phyloP scores from a whole-genome alignment of 2,797 vertebrate species.

The Lepus townsendii region DNA sequence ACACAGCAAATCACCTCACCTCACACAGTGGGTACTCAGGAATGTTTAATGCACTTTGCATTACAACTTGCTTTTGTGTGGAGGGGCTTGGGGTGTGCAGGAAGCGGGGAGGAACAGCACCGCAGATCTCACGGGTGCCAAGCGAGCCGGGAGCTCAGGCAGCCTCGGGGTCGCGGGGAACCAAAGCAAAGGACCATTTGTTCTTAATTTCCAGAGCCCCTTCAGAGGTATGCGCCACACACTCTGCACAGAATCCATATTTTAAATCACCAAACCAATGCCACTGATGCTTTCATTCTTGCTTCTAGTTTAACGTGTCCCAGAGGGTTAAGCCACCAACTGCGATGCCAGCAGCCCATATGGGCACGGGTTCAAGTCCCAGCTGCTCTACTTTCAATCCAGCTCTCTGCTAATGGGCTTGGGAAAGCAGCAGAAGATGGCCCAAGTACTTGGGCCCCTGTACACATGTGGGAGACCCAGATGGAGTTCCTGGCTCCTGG shows the following conservation, averaged over 20 bases:
- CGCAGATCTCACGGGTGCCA: neutral
- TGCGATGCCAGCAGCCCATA: too few relatives aligned
- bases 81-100: too few relatives aligned
- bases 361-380: too few relatives aligned
- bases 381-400: too few relatives aligned
- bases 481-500: too few relatives aligned
- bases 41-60: neutral
- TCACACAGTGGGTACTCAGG: neutral
- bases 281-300: constrained; percentile 11
- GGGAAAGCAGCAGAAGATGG: too few relatives aligned
- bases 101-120: neutral
- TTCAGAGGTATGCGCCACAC: neutral
- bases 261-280: constrained; percentile 49
- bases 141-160: neutral
- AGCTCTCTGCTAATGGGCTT: too few relatives aligned
- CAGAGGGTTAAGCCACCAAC: too few relatives aligned
- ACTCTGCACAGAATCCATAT: neutral
- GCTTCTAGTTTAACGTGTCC: constrained; percentile 36
- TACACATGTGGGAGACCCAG: too few relatives aligned
- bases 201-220: neutral
- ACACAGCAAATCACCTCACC: neutral
- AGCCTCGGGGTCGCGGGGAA: neutral
- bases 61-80: neutral
- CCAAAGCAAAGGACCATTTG: neutral
- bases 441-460: too few relatives aligned